A percentile compares a stretch with the other conserved stretches of the same genome.
Evolutionary conservation across 2,113 vertebrate species (phyloP).

Genomic region (Garra rufa): DNA sequence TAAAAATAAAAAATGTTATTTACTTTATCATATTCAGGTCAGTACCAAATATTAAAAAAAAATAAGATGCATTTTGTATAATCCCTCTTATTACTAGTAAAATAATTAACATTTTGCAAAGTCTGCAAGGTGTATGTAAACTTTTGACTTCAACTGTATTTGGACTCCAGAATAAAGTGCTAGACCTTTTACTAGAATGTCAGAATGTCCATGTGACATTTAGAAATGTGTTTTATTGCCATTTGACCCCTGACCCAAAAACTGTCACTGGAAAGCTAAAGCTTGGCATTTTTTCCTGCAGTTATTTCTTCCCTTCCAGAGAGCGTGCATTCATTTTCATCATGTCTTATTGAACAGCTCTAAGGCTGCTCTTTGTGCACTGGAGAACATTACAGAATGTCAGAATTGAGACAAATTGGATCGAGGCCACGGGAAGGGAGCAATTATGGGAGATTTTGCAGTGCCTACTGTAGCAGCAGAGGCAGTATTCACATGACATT

Average conservation of each 20-base stretch:
- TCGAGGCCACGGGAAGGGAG: conserved; percentile 6
- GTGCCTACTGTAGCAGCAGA: neutral
- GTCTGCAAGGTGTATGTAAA: too few species aligned
- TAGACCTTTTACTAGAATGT: neutral
- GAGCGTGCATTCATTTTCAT: conserved; percentile 7
- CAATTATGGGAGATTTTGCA: neutral
- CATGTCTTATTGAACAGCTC: conserved; percentile 11
- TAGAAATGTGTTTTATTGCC: neutral
- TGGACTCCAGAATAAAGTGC: neutral
- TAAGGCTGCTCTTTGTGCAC: conserved; percentile 19
- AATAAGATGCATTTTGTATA: too few species aligned
- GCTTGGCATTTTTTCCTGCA: neutral
- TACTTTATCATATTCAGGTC: too few species aligned
- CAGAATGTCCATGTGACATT: neutral
- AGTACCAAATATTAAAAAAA: too few species aligned
- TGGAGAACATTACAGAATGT: conserved; percentile 1
- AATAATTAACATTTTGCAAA: too few species aligned
- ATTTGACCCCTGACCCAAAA: conserved; percentile 12
- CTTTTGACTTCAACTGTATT: too few species aligned
- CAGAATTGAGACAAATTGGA: conserved; percentile 26
- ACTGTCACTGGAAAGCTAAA: neutral
- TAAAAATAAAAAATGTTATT: too few species aligned
- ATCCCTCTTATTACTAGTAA: too few species aligned
- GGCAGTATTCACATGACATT: neutral
- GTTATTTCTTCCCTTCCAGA: neutral